Base-by-base conservation (phyloP, 2,888 invertebrate species). In the Eristalis pertinax region DNA sequence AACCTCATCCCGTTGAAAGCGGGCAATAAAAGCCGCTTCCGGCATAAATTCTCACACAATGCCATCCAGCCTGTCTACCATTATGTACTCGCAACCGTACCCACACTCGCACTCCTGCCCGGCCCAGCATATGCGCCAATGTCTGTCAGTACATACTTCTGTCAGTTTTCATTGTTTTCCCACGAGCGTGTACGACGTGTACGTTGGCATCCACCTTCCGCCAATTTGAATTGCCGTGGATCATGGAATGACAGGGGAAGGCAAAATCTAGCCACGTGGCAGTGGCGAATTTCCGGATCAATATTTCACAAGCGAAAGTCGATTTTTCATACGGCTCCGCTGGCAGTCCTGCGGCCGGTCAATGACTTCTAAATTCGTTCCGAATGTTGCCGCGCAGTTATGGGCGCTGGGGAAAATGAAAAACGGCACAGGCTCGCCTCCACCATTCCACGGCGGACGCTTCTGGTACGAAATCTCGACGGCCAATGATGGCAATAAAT, bases 151-250 rank as follows among this genome's bases (percentile, higher is more conserved):
- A 60, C 26, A 26, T 62, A 63, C 73, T 60, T 50, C 73, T 68
- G 60, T 13, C 35, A 67, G 72, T 73, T 68, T n/a, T n/a, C n/a
- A 67, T 80, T 67, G 72, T 62, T 67, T 62, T 68, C 67, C 60
- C 67, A 68, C 58, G 4, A 35, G 50, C 50, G n/a, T 19, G 19
- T 50, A n/a, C 32, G 32, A 5, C 32, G 32, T 38, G 56, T 69
- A 19, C 70, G 58, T 58, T 50, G 2, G 60, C 13, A 58, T 50
- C 5, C 26, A 26, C 58, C 22, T 60, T 43, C n/a, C n/a, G n/a
- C 10, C n/a, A 3, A 13, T 41, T 38, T 60, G 58, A 60, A 68
- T 11, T 29, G 69, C 32, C 35, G 3, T n/a, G 60, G 24, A 70
- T 41, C 58, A 70, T n/a, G 38, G 38, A 38, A n/a, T 43, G 68